A percentile compares a stretch with the other conserved stretches of the same genome.
Conservation (phyloP, 2,797 vertebrate genomes). For the Halcyon badia region DNA sequence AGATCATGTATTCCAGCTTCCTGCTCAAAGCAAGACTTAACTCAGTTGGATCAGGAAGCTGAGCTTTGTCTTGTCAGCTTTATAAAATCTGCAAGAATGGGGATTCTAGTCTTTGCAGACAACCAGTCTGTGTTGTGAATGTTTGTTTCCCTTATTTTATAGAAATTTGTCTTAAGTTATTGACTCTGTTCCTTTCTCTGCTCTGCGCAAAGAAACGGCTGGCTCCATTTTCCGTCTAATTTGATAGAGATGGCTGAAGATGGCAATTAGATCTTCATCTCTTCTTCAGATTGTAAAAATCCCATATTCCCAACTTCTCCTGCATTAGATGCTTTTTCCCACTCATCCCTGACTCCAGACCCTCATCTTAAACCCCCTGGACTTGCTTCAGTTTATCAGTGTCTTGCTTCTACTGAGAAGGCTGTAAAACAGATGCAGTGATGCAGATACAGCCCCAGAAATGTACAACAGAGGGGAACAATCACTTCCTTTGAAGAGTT, state of each 20-base stretch:
- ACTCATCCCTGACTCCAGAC: background rate
- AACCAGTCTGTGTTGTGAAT: background rate
- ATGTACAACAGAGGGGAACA: background rate
- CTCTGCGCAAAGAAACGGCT: background rate
- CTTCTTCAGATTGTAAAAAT: background rate
- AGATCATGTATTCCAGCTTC: background rate
- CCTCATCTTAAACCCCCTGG: background rate
- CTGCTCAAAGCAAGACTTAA: background rate
- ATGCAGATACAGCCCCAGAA: background rate
- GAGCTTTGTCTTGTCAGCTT: background rate
- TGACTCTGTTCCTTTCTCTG: background rate
- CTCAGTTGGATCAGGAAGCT: background rate
- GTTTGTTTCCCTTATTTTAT: background rate
- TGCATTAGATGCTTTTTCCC: background rate
- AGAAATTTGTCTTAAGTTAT: background rate
- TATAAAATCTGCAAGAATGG: background rate
- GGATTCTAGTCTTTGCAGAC: background rate
- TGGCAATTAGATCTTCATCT: background rate
- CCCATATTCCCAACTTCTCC: background rate
- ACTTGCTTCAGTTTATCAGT: background rate
- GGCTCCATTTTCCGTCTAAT: background rate
- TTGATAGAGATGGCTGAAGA: background rate
- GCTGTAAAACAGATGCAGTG: accelerated
- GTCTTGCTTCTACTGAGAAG: background rate
- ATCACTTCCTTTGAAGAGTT: background rate